Base-by-base conservation (phyloP, 2,888 invertebrate genomes). In the Mesorhabditis belari region DNA sequence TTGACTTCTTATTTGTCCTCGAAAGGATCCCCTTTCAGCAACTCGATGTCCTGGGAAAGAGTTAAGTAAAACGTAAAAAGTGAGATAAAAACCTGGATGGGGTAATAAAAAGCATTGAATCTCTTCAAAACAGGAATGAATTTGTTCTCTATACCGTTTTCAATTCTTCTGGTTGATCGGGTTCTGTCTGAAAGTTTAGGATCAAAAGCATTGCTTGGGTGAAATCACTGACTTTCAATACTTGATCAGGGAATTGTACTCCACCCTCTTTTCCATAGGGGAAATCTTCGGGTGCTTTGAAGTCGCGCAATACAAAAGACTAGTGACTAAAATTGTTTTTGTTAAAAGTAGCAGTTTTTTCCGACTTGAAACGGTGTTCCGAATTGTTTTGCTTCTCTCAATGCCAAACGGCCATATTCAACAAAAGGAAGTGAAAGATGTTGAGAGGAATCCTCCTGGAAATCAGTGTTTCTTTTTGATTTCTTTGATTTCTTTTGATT, bases 371-470 rank as follows among this genome's bases (percentile, higher is more conserved):
- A 79, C 2, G 79, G 79, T 35, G 71, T 79, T 3, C 79, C 77
- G 54, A 78, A 78, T 49, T 74, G 68, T 6, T 66, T 60, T 61
- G 90, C 89, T 55, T 79, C 77, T 74, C 92, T 91, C 70, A 93
- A 84, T 12, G 96, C 96, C 74, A 98, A 85, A 62, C 94, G 87
- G 0, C 98, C 98, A 84, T 98, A 99, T 82, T 98, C 96, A 53
- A 95, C 96, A 83, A 98, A 99, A 83, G 95, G 95, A 60, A 96
- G 83, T 88, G 90, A 82, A 75, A 96, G 85, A 83, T 94, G 92
- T 82, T 96, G 94, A 56, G 96, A 83, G 82, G 96, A 93, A 82
- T 96, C 95, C 82, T 96, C 95, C 82, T 60, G 44, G 12, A 54
- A 19, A 44, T 19, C 0, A n/a, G 49, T 9, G 9, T 19, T 21